Evolutionary conservation across 2,797 vertebrate genomes (phyloP).

Genomic region (Pipistrellus pipistrellus): DNA sequence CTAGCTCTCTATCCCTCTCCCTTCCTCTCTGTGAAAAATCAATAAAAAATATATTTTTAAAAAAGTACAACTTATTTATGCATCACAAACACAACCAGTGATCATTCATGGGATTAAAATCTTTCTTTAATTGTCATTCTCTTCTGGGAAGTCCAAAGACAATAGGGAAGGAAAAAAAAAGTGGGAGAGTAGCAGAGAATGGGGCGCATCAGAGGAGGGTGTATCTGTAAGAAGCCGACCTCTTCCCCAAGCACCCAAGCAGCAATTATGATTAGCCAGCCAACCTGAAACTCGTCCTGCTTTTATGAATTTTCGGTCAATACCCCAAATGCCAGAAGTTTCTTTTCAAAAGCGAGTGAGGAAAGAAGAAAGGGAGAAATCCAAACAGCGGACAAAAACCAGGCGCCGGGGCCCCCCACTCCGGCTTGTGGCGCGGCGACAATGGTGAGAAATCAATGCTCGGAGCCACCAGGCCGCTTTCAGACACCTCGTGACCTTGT

Average conservation of each 20-base stretch:
- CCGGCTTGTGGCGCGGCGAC: conserved; percentile 85
- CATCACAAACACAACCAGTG: background rate
- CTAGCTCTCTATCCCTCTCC: too few relatives aligned
- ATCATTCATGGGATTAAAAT: background rate
- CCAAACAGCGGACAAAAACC: conserved; percentile 67
- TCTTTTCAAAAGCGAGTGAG: conserved; percentile 78
- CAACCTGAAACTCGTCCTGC: conserved; percentile 63
- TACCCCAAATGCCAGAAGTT: conserved; percentile 64
- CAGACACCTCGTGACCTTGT: conserved; percentile 90
- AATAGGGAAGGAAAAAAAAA: background rate
- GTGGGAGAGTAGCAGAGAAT: background rate
- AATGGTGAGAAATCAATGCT: conserved; percentile 87
- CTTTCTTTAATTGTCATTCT: conserved; percentile 17
- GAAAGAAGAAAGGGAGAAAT: conserved; percentile 78
- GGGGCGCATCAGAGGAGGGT: too few relatives aligned
- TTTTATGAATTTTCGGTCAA: conserved; percentile 75
- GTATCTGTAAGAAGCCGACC: background rate
- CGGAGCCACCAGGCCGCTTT: conserved; percentile 80
- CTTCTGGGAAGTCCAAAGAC: background rate
- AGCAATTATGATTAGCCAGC: conserved; percentile 58
- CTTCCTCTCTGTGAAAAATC: too few relatives aligned
- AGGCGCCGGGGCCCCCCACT: conserved; percentile 73
- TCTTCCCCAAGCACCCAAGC: background rate
- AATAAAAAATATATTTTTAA: too few relatives aligned
- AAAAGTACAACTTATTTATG: background rate